A percentile compares a stretch with the other conserved stretches of the same genome.
Conservation (phyloP, 35 echinoderm and acorn worm genomes). For the Lytechinus pictus region DNA sequence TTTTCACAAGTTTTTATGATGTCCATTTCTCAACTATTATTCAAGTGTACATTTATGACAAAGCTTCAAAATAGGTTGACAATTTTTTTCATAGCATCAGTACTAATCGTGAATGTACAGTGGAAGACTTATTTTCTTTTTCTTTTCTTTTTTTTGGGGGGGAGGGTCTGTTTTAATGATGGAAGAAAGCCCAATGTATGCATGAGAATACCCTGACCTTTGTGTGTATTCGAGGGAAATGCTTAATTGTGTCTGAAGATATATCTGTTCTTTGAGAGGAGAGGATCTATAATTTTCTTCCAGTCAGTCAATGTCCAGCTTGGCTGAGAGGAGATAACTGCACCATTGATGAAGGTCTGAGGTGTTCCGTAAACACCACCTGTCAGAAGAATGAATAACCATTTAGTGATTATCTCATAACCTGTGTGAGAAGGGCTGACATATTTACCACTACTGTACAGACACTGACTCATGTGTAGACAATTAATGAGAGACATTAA, state of each 20-base stretch:
- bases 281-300: constrained; percentile 32
- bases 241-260: neutral
- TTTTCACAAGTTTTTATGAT: too few relatives aligned
- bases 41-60: too few relatives aligned
- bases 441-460: neutral
- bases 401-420: neutral
- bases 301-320: constrained; percentile 6
- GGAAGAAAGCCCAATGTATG: too few relatives aligned
- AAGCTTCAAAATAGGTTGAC: too few relatives aligned
- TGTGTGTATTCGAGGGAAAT: neutral
- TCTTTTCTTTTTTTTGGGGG: too few relatives aligned
- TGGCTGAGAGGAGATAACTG: neutral
- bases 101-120: too few relatives aligned
- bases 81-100: too few relatives aligned
- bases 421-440: neutral
- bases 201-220: neutral
- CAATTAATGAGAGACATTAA: too few relatives aligned
- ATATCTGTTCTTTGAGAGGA: neutral
- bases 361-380: constrained; percentile 37
- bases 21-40: too few relatives aligned
- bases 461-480: too few relatives aligned
- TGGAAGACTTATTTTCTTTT: too few relatives aligned
- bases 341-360: constrained; percentile 35
- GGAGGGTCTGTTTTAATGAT: too few relatives aligned
- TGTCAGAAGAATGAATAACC: neutral